phyloP scores from a whole-genome alignment of 1,140 invertebrate species.

The Drosophila gunungcola region DNA sequence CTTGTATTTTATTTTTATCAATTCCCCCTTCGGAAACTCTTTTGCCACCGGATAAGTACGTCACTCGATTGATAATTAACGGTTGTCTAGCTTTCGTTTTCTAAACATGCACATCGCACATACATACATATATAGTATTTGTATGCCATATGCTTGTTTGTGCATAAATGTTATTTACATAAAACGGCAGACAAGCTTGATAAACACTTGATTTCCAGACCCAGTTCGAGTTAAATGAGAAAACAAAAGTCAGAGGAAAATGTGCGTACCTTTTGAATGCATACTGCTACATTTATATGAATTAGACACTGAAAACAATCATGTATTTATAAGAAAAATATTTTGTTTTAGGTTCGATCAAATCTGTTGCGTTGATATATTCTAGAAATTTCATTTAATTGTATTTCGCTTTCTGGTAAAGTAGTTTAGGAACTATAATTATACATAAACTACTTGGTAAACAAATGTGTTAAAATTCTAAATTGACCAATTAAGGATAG shows the following conservation, averaged over 20 bases:
- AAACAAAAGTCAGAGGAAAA: slow-evolving; percentile 30
- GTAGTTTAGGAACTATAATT: too few species aligned
- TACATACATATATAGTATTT: slow-evolving; percentile 1
- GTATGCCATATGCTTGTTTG: not conserved
- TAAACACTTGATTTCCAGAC: slow-evolving; percentile 45
- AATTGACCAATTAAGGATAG: too few species aligned
- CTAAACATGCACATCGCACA: slow-evolving; percentile 20
- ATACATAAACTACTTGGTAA: too few species aligned
- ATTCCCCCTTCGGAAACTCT: slow-evolving; percentile 9
- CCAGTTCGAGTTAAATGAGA: slow-evolving; percentile 31
- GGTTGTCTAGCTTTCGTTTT: slow-evolving; percentile 72
- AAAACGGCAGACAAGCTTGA: slow-evolving; percentile 30
- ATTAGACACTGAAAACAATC: not conserved
- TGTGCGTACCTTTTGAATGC: slow-evolving; percentile 33
- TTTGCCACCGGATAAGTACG: slow-evolving; percentile 55
- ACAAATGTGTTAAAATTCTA: too few species aligned
- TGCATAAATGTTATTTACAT: slow-evolving; percentile 35
- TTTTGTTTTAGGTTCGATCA: not conserved
- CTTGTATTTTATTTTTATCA: slow-evolving; percentile 30
- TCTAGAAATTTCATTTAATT: not conserved
- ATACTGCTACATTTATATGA: not conserved
- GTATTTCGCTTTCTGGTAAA: not conserved
- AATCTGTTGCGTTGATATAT: not conserved
- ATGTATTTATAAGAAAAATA: not conserved
- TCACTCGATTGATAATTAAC: slow-evolving; percentile 69